These are phyloP conservation scores for Morpho achilles DNA, from an alignment of 2,888 invertebrate species.

Conservation along the genomic window DNA sequence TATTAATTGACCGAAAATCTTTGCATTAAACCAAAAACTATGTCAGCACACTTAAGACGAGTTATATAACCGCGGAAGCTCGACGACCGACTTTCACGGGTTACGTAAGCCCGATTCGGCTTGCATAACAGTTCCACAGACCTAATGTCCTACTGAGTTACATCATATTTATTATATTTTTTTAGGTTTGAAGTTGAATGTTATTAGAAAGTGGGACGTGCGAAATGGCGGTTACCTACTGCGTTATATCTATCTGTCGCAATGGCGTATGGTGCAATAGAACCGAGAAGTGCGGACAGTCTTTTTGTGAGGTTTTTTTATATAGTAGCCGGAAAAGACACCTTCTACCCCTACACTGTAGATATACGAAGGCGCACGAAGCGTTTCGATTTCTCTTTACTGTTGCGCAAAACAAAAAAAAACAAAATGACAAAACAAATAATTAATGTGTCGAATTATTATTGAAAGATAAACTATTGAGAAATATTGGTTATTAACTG, in stretches of 20 bases:
- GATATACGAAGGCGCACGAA: too few relatives aligned
- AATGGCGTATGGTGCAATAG: conserved; percentile 22
- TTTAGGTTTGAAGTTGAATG: conserved; percentile 60
- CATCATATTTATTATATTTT: conserved; percentile 54
- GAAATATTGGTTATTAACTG: too few relatives aligned
- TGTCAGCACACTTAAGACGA: conserved; percentile 50
- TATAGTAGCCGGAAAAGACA: neutral
- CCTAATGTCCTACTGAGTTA: conserved; percentile 73
- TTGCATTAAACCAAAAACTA: conserved; percentile 35
- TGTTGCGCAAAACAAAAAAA: neutral
- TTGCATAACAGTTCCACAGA: conserved; percentile 67
- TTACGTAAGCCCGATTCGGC: conserved; percentile 48
- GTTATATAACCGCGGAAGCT: conserved; percentile 68
- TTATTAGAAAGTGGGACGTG: conserved; percentile 69
- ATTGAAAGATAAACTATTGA: too few relatives aligned
- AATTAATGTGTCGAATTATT: too few relatives aligned
- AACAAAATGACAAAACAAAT: too few relatives aligned
- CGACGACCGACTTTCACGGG: conserved; percentile 68
- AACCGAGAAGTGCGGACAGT: neutral
- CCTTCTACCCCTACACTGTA: too few relatives aligned
- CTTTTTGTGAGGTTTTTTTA: conserved; percentile 2
- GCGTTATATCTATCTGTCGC: conserved; percentile 14
- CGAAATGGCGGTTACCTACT: conserved; percentile 49
- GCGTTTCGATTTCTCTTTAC: neutral
- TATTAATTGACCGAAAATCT: conserved; percentile 17